phyloP scores from a whole-genome alignment of 1,140 invertebrate genomes.

The Sinella curviseta region DNA sequence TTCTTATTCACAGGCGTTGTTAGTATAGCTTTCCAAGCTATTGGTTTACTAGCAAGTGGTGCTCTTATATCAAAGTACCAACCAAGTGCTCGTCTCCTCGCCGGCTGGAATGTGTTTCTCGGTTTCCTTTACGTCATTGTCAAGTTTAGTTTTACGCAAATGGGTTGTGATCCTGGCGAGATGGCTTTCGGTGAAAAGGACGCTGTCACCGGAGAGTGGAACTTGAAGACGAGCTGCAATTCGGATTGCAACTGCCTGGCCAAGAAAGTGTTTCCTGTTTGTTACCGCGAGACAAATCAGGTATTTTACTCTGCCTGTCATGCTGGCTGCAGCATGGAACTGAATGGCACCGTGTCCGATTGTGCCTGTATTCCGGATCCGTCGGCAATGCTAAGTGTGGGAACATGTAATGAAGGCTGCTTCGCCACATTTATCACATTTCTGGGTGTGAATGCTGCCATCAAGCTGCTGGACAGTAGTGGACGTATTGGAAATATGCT shows the following conservation, averaged over 20 bases:
- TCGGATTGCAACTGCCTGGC: constrained; percentile 38
- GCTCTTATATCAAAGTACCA: constrained; percentile 69
- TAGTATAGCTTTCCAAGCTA: constrained; percentile 69
- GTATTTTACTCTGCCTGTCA: constrained; percentile 52
- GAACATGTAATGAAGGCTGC: constrained; percentile 46
- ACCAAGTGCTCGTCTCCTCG: constrained; percentile 68
- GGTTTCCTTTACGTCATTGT: constrained; percentile 66
- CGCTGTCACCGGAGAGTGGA: constrained; percentile 19
- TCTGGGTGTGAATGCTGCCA: constrained; percentile 45
- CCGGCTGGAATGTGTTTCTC: constrained; percentile 72
- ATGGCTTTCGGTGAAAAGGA: constrained; percentile 11
- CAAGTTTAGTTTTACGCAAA: constrained; percentile 42
- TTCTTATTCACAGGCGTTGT: constrained; percentile 53
- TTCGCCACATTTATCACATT: constrained; percentile 48
- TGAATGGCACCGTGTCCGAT: constrained; percentile 32
- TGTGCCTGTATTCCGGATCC: constrained; percentile 13
- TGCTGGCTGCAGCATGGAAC: constrained; percentile 48
- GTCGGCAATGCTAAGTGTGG: constrained; percentile 32
- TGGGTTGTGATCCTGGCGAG: constrained; percentile 44
- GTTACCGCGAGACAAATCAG: constrained; percentile 43
- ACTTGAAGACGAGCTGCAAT: constrained; percentile 43
- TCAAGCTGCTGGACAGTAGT: constrained; percentile 48
- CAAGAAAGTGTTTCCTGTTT: constrained; percentile 49
- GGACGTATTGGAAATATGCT: constrained; percentile 52
- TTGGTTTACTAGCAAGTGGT: constrained; percentile 70